Evolutionary conservation across 2,797 vertebrate genomes (phyloP).

Genomic region (Mareca strepera): DNA sequence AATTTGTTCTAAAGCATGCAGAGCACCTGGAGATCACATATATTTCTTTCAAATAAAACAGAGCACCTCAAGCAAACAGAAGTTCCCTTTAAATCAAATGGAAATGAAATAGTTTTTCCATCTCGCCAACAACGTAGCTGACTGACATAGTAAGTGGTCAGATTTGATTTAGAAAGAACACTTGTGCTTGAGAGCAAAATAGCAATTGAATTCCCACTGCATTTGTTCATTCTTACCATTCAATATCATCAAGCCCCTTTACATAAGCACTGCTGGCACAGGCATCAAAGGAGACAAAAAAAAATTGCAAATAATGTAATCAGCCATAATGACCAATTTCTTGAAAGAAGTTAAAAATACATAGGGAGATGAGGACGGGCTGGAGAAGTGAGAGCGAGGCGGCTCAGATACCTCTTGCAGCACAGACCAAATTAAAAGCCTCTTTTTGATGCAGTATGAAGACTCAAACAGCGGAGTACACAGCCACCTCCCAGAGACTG

Average conservation of each 20-base stretch:
- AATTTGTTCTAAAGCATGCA: not conserved
- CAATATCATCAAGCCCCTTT: slow-evolving; percentile 49
- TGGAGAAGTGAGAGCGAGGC: accelerated
- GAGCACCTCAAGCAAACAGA: slow-evolving; percentile 20
- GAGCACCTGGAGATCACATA: not conserved
- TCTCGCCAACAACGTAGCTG: slow-evolving; percentile 9
- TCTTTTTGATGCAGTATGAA: not conserved
- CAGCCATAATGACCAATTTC: slow-evolving; percentile 49
- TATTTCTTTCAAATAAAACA: not conserved
- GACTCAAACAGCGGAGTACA: not conserved
- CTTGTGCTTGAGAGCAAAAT: slow-evolving; percentile 60
- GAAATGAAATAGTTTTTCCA: slow-evolving; percentile 15
- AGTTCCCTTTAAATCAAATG: slow-evolving; percentile 39
- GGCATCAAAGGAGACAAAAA: slow-evolving; percentile 34
- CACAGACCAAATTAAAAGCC: not conserved
- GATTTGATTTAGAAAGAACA: slow-evolving; percentile 62
- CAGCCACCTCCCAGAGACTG: not conserved
- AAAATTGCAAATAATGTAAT: slow-evolving; percentile 43
- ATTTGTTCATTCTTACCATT: slow-evolving; percentile 61
- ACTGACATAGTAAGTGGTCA: slow-evolving; percentile 54
- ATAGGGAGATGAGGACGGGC: not conserved
- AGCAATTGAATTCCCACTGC: slow-evolving; percentile 57
- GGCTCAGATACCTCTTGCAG: not conserved
- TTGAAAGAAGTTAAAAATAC: slow-evolving; percentile 42
- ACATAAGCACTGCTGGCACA: slow-evolving; percentile 54